Base-by-base conservation (phyloP, 2,797 vertebrate species). In the Todus mexicanus region DNA sequence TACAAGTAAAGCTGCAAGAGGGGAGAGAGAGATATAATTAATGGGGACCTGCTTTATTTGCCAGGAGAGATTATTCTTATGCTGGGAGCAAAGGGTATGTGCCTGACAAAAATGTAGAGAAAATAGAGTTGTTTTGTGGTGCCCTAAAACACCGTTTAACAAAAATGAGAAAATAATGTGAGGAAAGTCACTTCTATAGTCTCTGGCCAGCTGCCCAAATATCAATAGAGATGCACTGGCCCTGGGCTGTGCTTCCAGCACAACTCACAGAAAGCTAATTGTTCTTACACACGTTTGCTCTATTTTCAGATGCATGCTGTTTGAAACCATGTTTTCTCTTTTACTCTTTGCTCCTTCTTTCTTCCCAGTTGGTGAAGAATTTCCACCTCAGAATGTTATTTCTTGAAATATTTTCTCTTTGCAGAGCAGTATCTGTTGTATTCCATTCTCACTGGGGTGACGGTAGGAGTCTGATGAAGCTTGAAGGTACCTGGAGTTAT, bases 101-200 rank as follows among this genome's bases (percentile, higher is more conserved):
- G 80, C 43, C 63, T 87, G 85, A 91, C 42, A 87, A 96, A 96
- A 95, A 94, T 37, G 77, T 26, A 68, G 66, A 86, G 69, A 71
- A 91, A 95, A 85, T n/a, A 83, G 74, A 86, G 33, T 89, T 94
- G 84, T 81, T 76, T 94, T 89, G 79, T 93, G 48, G 26, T 95
- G 94, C 48, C 73, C 70, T 95, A 69, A 94, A 91, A 93, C 53
- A 47, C 87, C 76, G 48, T 95, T 95, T 94, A 96, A 89, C 91
- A 87, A 84, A 96, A 97, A 92, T 87, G 78, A 94, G 90, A 92
- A 71, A 93, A 92, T 92, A 96, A 95, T 93, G 47, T 29, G 43
- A 94, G 57, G 83, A 93, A 89, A 94, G 66, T 87, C 70, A 51
- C 35, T 94, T 92, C 59, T 72, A 15, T 66, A 95, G 82, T 94